These are phyloP conservation scores for Leptonema lineaticorne DNA, from an alignment of 1,140 invertebrate genomes.

Conservation along the genomic window DNA sequence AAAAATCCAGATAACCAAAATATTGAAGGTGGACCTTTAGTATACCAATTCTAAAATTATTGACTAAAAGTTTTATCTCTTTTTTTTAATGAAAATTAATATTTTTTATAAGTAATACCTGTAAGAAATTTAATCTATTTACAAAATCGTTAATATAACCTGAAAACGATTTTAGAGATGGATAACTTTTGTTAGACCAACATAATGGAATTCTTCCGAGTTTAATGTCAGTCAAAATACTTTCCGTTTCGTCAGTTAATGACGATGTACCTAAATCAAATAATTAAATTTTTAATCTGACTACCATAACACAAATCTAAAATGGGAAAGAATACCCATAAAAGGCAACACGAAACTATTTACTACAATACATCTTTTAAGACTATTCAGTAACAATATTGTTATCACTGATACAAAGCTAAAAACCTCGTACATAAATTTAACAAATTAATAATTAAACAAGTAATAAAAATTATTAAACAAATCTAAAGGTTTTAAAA, in stretches of 20 bases:
- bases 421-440: background rate
- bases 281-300: background rate
- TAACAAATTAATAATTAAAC: background rate
- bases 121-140: constrained; percentile 74
- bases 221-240: constrained; percentile 80
- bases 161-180: constrained; percentile 88
- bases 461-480: constrained; percentile 24
- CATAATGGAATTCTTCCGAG: constrained; percentile 79
- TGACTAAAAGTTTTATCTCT: background rate
- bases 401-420: background rate
- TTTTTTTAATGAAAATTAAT: constrained; percentile 2
- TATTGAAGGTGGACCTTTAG: constrained; percentile 74
- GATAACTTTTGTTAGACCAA: constrained; percentile 88
- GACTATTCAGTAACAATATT: too few relatives aligned
- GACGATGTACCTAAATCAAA: constrained; percentile 54
- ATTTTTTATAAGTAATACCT: constrained; percentile 55
- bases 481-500: too few relatives aligned
- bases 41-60: constrained; percentile 73
- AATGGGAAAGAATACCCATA: too few relatives aligned
- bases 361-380: too few relatives aligned
- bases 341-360: too few relatives aligned
- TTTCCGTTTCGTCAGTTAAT: constrained; percentile 85
- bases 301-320: too few relatives aligned
- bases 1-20: constrained; percentile 96
- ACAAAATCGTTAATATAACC: constrained; percentile 89